Conservation (phyloP, 2,113 vertebrate species). For the Poeciliopsis turrubarensis region DNA sequence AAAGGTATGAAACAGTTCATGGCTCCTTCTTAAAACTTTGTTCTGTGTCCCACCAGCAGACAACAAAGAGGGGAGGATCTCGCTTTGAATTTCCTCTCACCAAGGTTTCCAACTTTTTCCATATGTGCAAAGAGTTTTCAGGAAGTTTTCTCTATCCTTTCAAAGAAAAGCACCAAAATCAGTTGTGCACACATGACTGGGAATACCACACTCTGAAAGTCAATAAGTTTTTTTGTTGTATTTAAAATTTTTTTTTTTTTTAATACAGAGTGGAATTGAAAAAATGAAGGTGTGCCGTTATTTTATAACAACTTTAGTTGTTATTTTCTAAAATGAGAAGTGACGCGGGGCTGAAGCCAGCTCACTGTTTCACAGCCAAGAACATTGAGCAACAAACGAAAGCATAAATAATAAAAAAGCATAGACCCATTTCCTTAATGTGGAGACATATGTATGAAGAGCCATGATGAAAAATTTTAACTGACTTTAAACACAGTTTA, state of each 20-base stretch:
- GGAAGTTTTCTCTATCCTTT: constrained; percentile 2
- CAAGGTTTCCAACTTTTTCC: constrained; percentile 12
- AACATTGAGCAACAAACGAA: constrained; percentile 9
- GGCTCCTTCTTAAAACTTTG: constrained; percentile 6
- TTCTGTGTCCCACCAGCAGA: constrained; percentile 17
- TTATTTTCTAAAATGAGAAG: constrained; percentile 41
- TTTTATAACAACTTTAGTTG: background rate
- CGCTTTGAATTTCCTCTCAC: constrained; percentile 22
- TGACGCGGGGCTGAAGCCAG: constrained; percentile 14
- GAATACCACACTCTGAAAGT: background rate
- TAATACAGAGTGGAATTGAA: background rate
- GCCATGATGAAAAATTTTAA: constrained; percentile 30
- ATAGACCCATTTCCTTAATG: background rate
- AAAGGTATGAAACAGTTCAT: background rate
- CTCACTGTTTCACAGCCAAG: constrained; percentile 11
- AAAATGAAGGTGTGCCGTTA: background rate
- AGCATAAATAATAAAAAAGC: background rate
- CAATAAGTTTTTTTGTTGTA: background rate
- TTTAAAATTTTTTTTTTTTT: no score
- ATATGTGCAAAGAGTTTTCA: background rate
- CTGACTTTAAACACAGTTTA: background rate
- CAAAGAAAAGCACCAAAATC: constrained; percentile 1
- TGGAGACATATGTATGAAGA: background rate
- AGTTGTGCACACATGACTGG: background rate
- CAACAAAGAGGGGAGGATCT: constrained; percentile 17